Conservation (phyloP, 2,888 invertebrate genomes). For the Ophioninae sp. region DNA sequence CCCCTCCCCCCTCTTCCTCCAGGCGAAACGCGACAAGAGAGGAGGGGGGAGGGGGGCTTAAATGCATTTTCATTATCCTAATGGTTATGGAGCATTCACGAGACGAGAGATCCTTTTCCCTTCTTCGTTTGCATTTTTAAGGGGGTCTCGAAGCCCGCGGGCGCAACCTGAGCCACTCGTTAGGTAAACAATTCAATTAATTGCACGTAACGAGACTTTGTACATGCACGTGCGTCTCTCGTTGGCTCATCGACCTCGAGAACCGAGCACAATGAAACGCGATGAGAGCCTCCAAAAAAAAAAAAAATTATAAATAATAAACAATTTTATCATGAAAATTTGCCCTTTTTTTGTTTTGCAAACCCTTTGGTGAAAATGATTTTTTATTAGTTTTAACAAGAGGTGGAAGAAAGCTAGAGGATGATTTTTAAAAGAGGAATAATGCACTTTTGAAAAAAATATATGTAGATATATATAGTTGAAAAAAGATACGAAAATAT, state of each 20-base stretch:
- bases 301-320: neutral
- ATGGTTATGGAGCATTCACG: constrained; percentile 59
- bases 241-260: constrained; percentile 11
- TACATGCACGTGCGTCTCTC: constrained; percentile 21
- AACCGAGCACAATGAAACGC: constrained; percentile 8
- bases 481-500: neutral
- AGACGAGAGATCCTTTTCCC: constrained; percentile 39
- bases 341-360: neutral
- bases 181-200: constrained; percentile 73
- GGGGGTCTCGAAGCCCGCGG: constrained; percentile 13
- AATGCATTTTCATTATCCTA: constrained; percentile 68
- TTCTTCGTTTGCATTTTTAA: constrained; percentile 60
- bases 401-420: too few relatives aligned
- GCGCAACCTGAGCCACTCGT: constrained; percentile 59
- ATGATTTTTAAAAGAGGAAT: too few relatives aligned
- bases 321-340: neutral
- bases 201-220: constrained; percentile 64
- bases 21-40: neutral
- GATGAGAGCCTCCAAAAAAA: neutral
- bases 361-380: too few relatives aligned
- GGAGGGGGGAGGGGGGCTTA: constrained; percentile 27
- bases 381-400: too few relatives aligned
- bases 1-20: too few relatives aligned
- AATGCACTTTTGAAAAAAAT: too few relatives aligned
- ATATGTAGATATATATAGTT: too few relatives aligned